Evolutionary conservation across 2,888 invertebrate genomes (phyloP).

Genomic region (Micoletzkya japonica): DNA sequence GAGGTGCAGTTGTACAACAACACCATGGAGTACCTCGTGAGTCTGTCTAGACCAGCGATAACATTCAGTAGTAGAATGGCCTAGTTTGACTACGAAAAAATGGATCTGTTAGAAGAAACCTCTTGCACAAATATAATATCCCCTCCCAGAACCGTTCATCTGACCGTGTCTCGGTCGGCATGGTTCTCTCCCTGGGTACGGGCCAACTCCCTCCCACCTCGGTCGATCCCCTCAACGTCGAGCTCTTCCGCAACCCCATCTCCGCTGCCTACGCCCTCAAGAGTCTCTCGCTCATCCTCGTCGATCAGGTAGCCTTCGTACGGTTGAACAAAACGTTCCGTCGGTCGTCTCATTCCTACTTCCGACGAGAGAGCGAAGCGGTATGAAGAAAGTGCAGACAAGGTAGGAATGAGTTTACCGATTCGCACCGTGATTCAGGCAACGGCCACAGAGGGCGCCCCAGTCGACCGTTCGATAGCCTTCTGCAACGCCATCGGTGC

Average conservation of each 20-base stretch:
- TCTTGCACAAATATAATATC: neutral
- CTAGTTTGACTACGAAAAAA: neutral
- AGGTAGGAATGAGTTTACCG: neutral
- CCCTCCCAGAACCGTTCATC: conserved; percentile 64
- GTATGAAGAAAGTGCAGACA: too few species aligned
- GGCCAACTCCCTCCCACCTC: conserved; percentile 68
- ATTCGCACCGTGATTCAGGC: conserved; percentile 74
- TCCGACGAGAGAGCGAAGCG: too few species aligned
- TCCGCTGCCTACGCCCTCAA: conserved; percentile 76
- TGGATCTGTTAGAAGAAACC: neutral
- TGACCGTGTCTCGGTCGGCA: conserved; percentile 73
- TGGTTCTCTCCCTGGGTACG: conserved; percentile 80
- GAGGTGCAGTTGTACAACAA: conserved; percentile 88
- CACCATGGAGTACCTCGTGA: conserved; percentile 74
- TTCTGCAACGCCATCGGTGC: conserved; percentile 87
- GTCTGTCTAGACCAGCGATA: neutral
- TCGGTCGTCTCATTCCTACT: neutral
- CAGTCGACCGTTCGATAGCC: conserved; percentile 87
- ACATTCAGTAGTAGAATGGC: neutral
- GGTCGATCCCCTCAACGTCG: conserved; percentile 78
- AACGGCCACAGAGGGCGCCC: conserved; percentile 86
- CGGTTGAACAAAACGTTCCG: too few species aligned
- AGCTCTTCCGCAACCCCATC: conserved; percentile 73
- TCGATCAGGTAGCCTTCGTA: conserved; percentile 88
- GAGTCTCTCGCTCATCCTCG: conserved; percentile 80